Conservation (phyloP, 35 echinoderm and acorn worm species). For the Lytechinus variegatus region DNA sequence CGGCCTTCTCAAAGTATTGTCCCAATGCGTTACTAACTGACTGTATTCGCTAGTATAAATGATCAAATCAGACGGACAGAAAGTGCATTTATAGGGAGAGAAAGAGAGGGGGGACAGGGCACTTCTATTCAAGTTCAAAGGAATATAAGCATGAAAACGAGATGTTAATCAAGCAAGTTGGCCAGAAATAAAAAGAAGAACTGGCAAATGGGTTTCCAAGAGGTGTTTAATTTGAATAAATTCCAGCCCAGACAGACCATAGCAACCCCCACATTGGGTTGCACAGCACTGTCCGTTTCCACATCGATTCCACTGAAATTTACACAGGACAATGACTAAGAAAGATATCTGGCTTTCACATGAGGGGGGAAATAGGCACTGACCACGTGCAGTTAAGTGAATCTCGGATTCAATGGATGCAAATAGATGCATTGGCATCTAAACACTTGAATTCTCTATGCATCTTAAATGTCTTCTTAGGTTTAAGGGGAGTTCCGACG, state of each 20-base stretch:
- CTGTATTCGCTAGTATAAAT: no score
- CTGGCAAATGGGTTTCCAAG: neutral
- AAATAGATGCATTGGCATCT: slow-evolving; percentile 2
- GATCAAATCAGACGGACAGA: neutral
- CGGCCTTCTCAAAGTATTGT: no score
- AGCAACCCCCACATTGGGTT: neutral
- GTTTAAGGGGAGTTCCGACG: neutral
- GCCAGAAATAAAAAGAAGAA: neutral
- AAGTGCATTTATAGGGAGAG: no score
- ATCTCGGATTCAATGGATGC: neutral
- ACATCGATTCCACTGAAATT: neutral
- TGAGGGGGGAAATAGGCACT: neutral
- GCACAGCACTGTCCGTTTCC: neutral
- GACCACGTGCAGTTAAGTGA: neutral
- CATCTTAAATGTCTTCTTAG: neutral
- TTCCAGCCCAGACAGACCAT: neutral
- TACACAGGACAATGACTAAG: neutral
- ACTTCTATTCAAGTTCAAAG: neutral
- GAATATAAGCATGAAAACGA: neutral
- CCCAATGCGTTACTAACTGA: no score
- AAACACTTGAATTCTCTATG: neutral
- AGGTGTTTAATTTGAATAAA: slow-evolving; percentile 15
- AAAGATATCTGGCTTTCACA: neutral
- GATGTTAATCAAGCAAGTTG: neutral
- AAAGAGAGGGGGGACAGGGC: neutral